Conservation (phyloP, 2,888 invertebrate species). For the Itoplectis maculator region DNA sequence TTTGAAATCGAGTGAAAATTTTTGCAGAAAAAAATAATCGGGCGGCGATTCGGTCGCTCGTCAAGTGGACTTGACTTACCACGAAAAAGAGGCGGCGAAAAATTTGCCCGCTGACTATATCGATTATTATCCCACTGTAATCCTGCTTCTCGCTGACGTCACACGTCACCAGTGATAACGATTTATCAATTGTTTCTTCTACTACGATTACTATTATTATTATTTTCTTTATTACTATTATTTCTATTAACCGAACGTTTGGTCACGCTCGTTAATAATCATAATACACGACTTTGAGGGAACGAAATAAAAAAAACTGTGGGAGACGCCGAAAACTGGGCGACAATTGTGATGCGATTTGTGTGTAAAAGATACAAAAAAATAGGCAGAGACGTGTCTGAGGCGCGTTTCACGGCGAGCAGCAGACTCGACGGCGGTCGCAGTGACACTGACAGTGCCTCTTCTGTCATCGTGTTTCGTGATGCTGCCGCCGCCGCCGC, state of each 20-base stretch:
- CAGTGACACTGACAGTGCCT: slow-evolving; percentile 83
- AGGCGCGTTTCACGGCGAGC: slow-evolving; percentile 23
- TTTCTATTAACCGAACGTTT: too few species aligned
- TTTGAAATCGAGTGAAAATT: too few species aligned
- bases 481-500: slow-evolving; percentile 61
- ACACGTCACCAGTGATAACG: neutral
- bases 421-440: slow-evolving; percentile 72
- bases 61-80: slow-evolving; percentile 13
- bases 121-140: slow-evolving; percentile 14
- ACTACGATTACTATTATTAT: too few species aligned
- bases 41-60: neutral
- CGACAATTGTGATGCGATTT: neutral
- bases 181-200: neutral
- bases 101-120: slow-evolving; percentile 20
- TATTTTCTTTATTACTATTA: too few species aligned
- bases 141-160: neutral
- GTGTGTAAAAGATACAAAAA: neutral
- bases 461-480: slow-evolving; percentile 81
- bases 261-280: neutral
- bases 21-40: too few species aligned
- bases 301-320: neutral
- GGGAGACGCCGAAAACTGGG: neutral
- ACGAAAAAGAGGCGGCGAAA: slow-evolving; percentile 35
- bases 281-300: neutral
- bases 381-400: neutral